Evolutionary conservation across 2,113 vertebrate genomes (phyloP).

Genomic region (Pitta sordida): DNA sequence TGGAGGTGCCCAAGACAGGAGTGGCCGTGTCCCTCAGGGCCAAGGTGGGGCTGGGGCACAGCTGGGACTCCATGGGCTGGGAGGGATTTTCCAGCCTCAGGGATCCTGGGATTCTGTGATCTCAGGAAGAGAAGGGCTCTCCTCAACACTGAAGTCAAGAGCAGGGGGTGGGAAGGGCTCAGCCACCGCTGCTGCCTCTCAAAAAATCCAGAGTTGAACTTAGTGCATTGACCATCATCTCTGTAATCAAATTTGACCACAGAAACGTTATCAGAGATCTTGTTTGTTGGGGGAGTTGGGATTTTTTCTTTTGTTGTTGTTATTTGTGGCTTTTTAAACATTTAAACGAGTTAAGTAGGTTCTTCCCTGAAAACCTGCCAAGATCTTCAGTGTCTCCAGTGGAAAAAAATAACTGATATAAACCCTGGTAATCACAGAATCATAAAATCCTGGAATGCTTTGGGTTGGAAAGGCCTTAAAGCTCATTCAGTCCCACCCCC

Average conservation of each 20-base stretch:
- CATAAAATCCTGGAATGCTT: not conserved
- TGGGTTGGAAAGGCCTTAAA: not conserved
- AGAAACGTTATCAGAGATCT: not conserved
- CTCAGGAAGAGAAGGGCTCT: not conserved
- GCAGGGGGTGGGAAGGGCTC: not conserved
- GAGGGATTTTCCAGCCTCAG: too few relatives aligned
- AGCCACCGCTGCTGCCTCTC: accelerated
- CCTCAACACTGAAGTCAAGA: not conserved
- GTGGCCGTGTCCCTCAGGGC: too few relatives aligned
- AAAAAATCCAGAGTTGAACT: not conserved
- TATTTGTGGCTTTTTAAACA: not conserved
- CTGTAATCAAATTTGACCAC: not conserved
- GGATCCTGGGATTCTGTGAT: too few relatives aligned
- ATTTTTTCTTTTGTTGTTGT: not conserved
- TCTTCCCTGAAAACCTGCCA: not conserved
- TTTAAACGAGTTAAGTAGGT: not conserved
- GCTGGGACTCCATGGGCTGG: too few relatives aligned
- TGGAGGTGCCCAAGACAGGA: too few relatives aligned
- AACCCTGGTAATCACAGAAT: not conserved
- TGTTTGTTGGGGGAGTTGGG: too few relatives aligned
- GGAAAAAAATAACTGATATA: not conserved
- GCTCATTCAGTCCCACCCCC: not conserved
- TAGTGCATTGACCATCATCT: not conserved
- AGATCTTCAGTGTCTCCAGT: not conserved
- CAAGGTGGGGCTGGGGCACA: too few relatives aligned